phyloP scores from a whole-genome alignment of 2,113 vertebrate genomes.

The Halcyon malimbica region DNA sequence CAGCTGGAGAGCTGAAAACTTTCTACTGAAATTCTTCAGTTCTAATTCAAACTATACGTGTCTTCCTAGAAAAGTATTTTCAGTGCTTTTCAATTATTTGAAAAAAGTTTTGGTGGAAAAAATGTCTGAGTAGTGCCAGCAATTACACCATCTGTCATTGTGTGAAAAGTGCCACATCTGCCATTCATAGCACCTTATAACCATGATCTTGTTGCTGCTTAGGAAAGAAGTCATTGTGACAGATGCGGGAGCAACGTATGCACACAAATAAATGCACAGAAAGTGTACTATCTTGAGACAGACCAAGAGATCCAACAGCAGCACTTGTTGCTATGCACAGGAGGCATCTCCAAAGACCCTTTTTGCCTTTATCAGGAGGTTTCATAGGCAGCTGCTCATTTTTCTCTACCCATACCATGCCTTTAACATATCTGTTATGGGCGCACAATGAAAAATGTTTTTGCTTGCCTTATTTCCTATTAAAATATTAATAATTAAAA shows the following conservation, averaged over 20 bases:
- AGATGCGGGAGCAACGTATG: not conserved
- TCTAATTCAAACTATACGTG: rapidly evolving
- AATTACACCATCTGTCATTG: not conserved
- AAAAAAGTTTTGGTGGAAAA: not conserved
- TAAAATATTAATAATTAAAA: not conserved
- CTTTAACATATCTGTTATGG: too few species aligned
- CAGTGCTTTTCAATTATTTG: not conserved
- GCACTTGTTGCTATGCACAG: not conserved
- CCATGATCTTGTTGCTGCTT: not conserved
- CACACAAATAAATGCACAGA: too few species aligned
- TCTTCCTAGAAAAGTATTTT: not conserved
- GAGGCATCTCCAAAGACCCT: not conserved
- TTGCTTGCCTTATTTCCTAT: not conserved
- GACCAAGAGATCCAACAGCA: not conserved
- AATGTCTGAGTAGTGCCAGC: not conserved
- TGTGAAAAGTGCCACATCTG: not conserved
- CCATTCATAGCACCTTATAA: not conserved
- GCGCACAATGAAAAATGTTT: not conserved
- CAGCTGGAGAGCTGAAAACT: not conserved
- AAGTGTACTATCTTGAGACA: rapidly evolving
- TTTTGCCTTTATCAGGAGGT: not conserved
- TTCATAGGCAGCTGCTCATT: not conserved
- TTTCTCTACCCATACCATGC: not conserved
- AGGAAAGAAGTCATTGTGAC: not conserved
- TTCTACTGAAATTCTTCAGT: not conserved